Evolutionary conservation across 2,113 vertebrate species (phyloP), one percentile per base, ranked within the genome.

Genomic region (Actinemys pallida): DNA sequence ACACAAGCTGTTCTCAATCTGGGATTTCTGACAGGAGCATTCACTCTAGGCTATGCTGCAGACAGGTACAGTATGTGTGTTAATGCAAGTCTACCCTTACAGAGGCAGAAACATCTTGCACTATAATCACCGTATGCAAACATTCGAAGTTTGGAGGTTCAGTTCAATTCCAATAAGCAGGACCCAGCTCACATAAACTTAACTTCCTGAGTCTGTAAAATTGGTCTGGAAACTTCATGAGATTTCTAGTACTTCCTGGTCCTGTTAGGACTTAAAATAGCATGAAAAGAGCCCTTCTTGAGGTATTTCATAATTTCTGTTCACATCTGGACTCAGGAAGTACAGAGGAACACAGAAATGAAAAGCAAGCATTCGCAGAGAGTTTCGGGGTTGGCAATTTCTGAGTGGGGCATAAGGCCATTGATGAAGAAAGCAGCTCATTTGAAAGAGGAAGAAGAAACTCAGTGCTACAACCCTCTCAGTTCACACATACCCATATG

Each of bases 11-110:
- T 98, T 79, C 98, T 99, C 76, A 99, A 99, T 75, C 96, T 99
- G 81, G 99, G 99, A 2, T 99, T 99, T 97, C 97, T 99, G 94
- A 42, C 98, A 0, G 99, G 99, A 1, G 99, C 99, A 0, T 99
- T 99, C 79, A 96, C 96, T 39, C 98, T 99, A 22, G 99, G 99
- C 94, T 99, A 99, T 35, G 98, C 99, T 88, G 99, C 99, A 3
- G 99, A 99, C 98, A 99, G 99, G 99, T 99, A 96, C 94, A 86
- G 94, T 90, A 53, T 4, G 19, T 72, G 1, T 0, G 1, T 52
- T 82, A 47, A 82, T 87, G 17, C 57, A 19, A 50, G 81, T 62
- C 25, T 10, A 1, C 29, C 54, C 84, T 59, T 22, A 2, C n/a
- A 2, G 2, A 53, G 80, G 39, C 39, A 54, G 56, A 86, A 93